Evolutionary conservation across 2,888 invertebrate species (phyloP), one percentile per base, ranked within the genome.

Genomic region (Acleris laterana): DNA sequence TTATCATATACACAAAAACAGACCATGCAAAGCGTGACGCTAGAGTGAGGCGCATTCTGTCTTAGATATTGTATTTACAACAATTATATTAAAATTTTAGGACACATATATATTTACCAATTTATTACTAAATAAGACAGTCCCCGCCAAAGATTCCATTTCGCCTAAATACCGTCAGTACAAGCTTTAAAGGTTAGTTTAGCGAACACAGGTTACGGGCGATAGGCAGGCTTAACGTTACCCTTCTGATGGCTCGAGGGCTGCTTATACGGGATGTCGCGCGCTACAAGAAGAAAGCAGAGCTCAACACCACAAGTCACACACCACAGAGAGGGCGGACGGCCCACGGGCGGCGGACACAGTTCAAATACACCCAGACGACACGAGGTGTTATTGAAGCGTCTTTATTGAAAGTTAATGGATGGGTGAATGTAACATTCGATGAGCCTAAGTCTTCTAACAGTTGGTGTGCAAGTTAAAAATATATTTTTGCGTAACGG

Each of bases 181-280:
- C 73, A 88, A 89, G 88, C 88, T 76, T 74, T 75, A 79, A 76
- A 79, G 72, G 81, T 90, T 90, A 91, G 87, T 89, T 83, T 79
- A 75, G 84, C 84, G 80, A 78, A 78, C 78, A 82, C 78, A 79
- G 74, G 78, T 83, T 84, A 85, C 77, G 82, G 78, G 82, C 80
- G 80, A 81, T 74, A 80, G 81, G 79, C 77, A 76, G 77, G 81
- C 79, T 77, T 71, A 86, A 90, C 89, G 78, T 93, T 93, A 92
- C 92, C 93, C 91, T 88, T 88, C 76, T 89, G 90, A 82, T 93
- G 93, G 74, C 87, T 89, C 79, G 88, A 75, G 74, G 92, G 92
- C 86, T 85, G 85, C 84, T 78, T 87, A 84, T 89, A 89, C 82
- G 79, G 84, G 79, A 86, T 85, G 85, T 80, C 86, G 82, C 84